A percentile compares a stretch with the other conserved stretches of the same genome.
Evolutionary conservation across 2,797 vertebrate species (phyloP).

Genomic region (Gallinago stenura): DNA sequence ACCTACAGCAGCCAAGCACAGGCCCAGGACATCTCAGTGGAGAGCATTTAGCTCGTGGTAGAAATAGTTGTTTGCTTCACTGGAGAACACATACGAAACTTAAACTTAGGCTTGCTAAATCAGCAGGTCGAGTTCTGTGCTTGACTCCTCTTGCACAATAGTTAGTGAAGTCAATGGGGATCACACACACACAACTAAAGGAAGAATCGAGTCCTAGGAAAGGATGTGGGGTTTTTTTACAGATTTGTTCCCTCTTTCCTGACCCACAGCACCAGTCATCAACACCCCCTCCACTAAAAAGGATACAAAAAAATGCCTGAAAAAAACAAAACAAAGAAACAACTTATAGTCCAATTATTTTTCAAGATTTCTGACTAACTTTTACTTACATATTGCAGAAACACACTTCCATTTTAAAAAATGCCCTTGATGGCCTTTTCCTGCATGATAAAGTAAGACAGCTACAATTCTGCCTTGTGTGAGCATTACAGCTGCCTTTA

Average conservation of each 20-base stretch:
- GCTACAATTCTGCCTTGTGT: slow-evolving; percentile 34
- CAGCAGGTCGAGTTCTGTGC: not conserved
- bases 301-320: not conserved
- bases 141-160: not conserved
- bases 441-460: slow-evolving; percentile 24
- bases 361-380: not conserved
- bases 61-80: not conserved
- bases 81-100: not conserved
- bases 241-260: not conserved
- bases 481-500: slow-evolving; percentile 49
- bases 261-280: not conserved
- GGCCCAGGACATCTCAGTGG: not conserved
- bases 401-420: not conserved
- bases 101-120: not conserved
- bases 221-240: not conserved
- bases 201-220: not conserved
- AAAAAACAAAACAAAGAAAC: slow-evolving; percentile 12
- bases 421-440: not conserved
- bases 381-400: slow-evolving; percentile 11
- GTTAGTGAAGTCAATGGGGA: not conserved
- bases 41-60: not conserved
- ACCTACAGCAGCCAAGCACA: not conserved
- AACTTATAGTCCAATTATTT: not conserved
- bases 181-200: not conserved
- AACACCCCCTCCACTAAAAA: not conserved